Evolutionary conservation across 2,113 vertebrate genomes (phyloP).

Genomic region (Phodopus roborovskii): DNA sequence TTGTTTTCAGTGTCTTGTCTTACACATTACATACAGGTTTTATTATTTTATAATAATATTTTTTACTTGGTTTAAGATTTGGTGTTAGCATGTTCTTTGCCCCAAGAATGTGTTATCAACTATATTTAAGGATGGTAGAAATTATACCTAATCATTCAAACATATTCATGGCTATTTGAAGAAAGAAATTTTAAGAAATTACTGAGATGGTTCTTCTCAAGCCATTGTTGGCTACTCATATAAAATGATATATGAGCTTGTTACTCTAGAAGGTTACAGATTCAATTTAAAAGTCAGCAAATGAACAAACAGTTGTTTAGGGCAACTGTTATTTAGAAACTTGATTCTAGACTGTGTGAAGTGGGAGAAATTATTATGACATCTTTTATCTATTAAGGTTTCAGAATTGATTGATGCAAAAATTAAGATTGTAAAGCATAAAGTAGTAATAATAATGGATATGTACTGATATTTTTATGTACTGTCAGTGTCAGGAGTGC

Average conservation of each 20-base stretch:
- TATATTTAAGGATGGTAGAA: neutral
- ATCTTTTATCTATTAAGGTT: neutral
- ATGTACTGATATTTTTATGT: conserved; percentile 9
- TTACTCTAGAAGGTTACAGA: neutral
- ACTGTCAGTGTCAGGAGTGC: neutral
- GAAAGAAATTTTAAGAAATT: neutral
- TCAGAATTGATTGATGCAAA: neutral
- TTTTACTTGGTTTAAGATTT: neutral
- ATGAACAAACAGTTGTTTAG: neutral
- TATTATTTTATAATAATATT: neutral
- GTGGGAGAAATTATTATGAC: neutral
- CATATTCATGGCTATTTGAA: neutral
- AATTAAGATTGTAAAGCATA: neutral
- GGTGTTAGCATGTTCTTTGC: neutral
- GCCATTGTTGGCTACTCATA: neutral
- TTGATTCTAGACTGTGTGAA: neutral
- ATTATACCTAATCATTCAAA: neutral
- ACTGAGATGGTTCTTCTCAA: neutral
- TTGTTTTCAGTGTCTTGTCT: too few relatives aligned
- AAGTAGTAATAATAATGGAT: neutral
- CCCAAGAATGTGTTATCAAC: neutral
- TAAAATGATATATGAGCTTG: neutral
- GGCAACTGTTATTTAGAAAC: neutral
- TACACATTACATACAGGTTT: neutral
- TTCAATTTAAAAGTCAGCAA: neutral